Conservation (phyloP, 2,797 vertebrate species). For the Cynodonichthys magdalenae region DNA sequence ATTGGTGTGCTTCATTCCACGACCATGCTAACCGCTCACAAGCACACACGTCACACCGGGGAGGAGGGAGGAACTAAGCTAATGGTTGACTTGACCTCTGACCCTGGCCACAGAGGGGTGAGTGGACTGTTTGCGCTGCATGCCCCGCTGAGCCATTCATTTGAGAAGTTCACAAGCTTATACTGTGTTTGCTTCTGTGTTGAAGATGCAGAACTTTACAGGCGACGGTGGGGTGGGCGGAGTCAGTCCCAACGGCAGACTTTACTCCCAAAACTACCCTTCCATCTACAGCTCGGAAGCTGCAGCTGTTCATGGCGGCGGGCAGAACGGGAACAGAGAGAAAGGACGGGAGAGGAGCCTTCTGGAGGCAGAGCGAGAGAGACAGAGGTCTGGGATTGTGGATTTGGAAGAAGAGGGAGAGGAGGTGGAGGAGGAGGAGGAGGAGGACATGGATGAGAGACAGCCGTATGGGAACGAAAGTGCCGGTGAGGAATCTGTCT, state of each 20-base stretch:
- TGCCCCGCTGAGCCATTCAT: rapidly evolving
- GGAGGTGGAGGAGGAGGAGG: conserved; percentile 83
- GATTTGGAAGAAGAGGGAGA: conserved; percentile 78
- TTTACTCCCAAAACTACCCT: conserved; percentile 86
- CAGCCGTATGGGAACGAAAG: conserved; percentile 71
- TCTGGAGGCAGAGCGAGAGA: conserved; percentile 57
- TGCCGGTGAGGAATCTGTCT: conserved; percentile 56
- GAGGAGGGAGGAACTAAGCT: conserved; percentile 64
- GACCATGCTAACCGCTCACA: conserved; percentile 80
- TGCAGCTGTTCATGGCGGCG: conserved; percentile 39
- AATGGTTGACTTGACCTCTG: conserved; percentile 63
- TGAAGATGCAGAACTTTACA: conserved; percentile 61
- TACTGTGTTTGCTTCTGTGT: background rate
- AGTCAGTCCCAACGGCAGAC: conserved; percentile 71
- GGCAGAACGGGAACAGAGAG: conserved; percentile 65
- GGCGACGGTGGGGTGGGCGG: conserved; percentile 63
- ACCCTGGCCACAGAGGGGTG: conserved; percentile 68
- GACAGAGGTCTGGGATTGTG: conserved; percentile 64
- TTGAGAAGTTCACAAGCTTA: background rate
- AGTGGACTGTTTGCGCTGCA: conserved; percentile 39
- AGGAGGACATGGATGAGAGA: conserved; percentile 79
- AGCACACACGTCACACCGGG: conserved; percentile 65
- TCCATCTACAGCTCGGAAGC: conserved; percentile 81
- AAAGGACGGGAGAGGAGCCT: conserved; percentile 60
- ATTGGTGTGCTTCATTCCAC: conserved; percentile 90